phyloP scores from a whole-genome alignment of 2,797 vertebrate species.

The Microctenopoma stevenorrisi region DNA sequence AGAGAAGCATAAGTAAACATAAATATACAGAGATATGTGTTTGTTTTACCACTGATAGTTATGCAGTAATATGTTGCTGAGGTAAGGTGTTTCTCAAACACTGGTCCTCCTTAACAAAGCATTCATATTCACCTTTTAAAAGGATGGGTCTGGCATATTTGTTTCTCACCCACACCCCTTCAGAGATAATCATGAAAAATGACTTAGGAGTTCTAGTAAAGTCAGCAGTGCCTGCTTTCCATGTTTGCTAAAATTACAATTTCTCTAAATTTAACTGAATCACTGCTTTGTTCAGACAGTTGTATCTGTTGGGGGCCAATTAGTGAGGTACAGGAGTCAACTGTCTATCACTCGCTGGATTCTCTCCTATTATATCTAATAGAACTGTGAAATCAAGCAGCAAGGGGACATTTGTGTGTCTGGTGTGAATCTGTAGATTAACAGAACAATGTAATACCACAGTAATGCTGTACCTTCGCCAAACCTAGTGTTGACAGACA shows the following conservation, averaged over 20 bases:
- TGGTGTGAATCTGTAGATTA: slow-evolving; percentile 52
- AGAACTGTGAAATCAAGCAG: slow-evolving; percentile 50
- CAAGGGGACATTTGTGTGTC: slow-evolving; percentile 43
- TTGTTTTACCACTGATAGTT: slow-evolving; percentile 22
- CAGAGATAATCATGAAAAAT: slow-evolving; percentile 40
- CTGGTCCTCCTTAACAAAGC: slow-evolving; percentile 36
- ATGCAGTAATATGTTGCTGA: slow-evolving; percentile 35
- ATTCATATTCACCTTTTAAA: slow-evolving; percentile 50
- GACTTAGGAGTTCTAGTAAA: slow-evolving; percentile 16
- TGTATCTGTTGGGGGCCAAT: slow-evolving; percentile 67
- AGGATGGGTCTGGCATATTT: slow-evolving; percentile 45
- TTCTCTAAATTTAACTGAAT: slow-evolving; percentile 42
- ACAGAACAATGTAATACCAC: slow-evolving; percentile 23
- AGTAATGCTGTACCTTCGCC: slow-evolving; percentile 16
- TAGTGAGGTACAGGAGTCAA: slow-evolving; percentile 63
- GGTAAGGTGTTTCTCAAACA: slow-evolving; percentile 33
- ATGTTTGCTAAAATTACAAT: slow-evolving; percentile 37
- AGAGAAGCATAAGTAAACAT: slow-evolving; percentile 1
- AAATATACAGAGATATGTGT: not conserved
- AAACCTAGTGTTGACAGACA: slow-evolving; percentile 49
- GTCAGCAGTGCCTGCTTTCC: slow-evolving; percentile 15
- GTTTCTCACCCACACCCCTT: slow-evolving; percentile 37
- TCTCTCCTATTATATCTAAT: slow-evolving; percentile 40
- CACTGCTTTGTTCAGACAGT: slow-evolving; percentile 45
- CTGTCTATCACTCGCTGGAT: slow-evolving; percentile 48